A percentile compares a stretch with the other conserved stretches of the same genome.
These are phyloP conservation scores for Acutogordius australiensis DNA, from an alignment of 2,888 invertebrate genomes.

Conservation along the genomic window DNA sequence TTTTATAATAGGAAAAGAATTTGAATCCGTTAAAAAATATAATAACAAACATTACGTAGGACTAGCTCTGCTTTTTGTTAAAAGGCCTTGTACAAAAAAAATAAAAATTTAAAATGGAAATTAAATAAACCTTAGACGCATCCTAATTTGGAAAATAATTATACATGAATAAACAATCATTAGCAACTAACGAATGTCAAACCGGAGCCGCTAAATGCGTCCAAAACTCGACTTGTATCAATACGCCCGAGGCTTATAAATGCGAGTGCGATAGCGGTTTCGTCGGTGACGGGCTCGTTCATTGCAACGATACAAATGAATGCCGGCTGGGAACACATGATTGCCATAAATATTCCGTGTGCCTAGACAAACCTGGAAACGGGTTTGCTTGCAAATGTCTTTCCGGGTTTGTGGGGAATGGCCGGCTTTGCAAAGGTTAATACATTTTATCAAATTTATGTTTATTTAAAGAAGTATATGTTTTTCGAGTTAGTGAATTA, in stretches of 20 bases:
- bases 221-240: slow-evolving; percentile 34
- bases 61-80: too few relatives aligned
- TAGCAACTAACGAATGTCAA: slow-evolving; percentile 10
- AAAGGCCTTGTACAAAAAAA: too few relatives aligned
- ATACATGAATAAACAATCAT: background rate
- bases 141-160: background rate
- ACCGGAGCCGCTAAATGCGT: slow-evolving; percentile 1
- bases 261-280: slow-evolving; percentile 75
- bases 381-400: background rate
- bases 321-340: background rate
- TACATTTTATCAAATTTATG: too few relatives aligned
- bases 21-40: too few relatives aligned
- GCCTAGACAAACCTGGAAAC: background rate
- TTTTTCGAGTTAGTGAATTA: too few relatives aligned
- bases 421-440: background rate
- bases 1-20: too few relatives aligned
- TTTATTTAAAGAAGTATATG: too few relatives aligned
- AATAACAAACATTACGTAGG: too few relatives aligned
- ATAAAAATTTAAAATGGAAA: too few relatives aligned
- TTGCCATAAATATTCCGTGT: background rate
- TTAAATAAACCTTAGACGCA: too few relatives aligned
- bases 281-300: slow-evolving; percentile 28
- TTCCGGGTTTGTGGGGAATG: background rate
- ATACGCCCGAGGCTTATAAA: slow-evolving; percentile 54
- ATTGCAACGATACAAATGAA: slow-evolving; percentile 10